These are phyloP conservation scores for Gonatopus flavifemur DNA, from an alignment of 1,140 invertebrate species.

Conservation along the genomic window DNA sequence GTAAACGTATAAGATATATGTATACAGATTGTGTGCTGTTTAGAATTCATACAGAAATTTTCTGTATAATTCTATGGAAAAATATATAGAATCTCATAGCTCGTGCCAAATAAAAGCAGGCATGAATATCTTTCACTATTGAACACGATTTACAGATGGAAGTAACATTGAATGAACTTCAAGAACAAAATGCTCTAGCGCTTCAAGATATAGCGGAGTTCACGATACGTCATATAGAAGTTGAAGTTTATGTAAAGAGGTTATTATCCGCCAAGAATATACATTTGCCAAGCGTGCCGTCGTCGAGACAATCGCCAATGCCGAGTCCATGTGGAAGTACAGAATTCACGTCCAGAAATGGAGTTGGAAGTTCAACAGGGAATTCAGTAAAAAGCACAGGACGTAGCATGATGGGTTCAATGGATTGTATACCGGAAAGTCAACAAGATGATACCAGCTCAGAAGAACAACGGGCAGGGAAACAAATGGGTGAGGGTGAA, in stretches of 20 bases:
- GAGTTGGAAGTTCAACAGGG: constrained; percentile 12
- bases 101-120: too few relatives aligned
- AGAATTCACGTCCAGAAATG: too few relatives aligned
- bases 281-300: constrained; percentile 34
- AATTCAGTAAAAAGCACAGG: constrained; percentile 19
- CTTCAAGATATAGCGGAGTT: constrained; percentile 51
- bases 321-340: constrained; percentile 31
- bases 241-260: constrained; percentile 50
- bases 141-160: constrained; percentile 40
- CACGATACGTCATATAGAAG: constrained; percentile 50
- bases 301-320: constrained; percentile 30
- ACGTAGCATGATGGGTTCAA: too few relatives aligned
- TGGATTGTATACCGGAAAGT: too few relatives aligned
- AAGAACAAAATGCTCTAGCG: constrained; percentile 44
- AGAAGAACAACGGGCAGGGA: too few relatives aligned
- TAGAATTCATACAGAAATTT: too few relatives aligned
- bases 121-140: constrained; percentile 9
- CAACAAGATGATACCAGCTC: too few relatives aligned
- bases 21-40: too few relatives aligned
- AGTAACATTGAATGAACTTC: constrained; percentile 41
- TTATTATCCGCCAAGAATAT: constrained; percentile 42
- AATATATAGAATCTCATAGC: too few relatives aligned
- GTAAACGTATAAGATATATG: too few relatives aligned
- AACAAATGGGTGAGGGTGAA: too few relatives aligned
- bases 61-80: too few relatives aligned